Conservation (phyloP, 1,140 invertebrate genomes). For the Leptinotarsa defecta region DNA sequence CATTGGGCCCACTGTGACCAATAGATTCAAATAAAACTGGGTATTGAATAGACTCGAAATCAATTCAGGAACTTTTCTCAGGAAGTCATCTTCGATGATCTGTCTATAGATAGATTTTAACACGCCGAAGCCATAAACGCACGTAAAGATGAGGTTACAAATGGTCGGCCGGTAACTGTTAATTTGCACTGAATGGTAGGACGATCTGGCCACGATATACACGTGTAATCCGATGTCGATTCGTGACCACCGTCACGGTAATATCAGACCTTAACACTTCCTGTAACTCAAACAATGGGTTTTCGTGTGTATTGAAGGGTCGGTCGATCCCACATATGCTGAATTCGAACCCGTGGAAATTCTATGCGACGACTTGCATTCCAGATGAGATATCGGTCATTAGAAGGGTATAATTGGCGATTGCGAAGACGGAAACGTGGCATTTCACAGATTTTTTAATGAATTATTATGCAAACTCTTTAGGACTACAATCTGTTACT, state of each 20-base stretch:
- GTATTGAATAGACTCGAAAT: too few relatives aligned
- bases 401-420: too few relatives aligned
- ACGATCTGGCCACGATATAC: slow-evolving; percentile 10
- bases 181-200: slow-evolving; percentile 22
- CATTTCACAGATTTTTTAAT: too few relatives aligned
- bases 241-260: slow-evolving; percentile 16
- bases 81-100: neutral
- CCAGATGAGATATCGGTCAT: too few relatives aligned
- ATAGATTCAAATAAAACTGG: too few relatives aligned
- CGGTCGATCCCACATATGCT: neutral
- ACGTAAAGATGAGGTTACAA: neutral
- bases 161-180: neutral
- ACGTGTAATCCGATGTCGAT: slow-evolving; percentile 12
- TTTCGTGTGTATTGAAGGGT: slow-evolving; percentile 10
- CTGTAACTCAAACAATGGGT: slow-evolving; percentile 13
- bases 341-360: neutral
- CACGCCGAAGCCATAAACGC: slow-evolving; percentile 1
- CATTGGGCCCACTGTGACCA: too few relatives aligned
- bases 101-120: neutral
- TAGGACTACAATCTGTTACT: too few relatives aligned
- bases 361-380: neutral
- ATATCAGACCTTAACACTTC: slow-evolving; percentile 18
- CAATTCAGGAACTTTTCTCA: neutral
- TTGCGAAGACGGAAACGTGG: too few relatives aligned
- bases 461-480: too few relatives aligned